phyloP scores from a whole-genome alignment of 2,113 vertebrate species.

The Thamnophis sirtalis region DNA sequence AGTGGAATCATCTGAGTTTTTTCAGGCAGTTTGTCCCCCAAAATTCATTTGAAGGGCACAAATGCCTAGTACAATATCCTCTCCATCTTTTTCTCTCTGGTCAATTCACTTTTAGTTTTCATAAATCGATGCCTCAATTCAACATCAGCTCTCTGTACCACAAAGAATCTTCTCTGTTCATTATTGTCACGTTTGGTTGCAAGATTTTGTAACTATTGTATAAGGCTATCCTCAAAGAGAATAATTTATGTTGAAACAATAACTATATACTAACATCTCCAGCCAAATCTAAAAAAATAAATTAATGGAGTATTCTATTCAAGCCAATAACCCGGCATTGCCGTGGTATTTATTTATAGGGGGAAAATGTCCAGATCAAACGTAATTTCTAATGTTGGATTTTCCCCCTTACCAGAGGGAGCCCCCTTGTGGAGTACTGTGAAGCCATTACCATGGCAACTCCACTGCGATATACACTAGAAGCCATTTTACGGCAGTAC shows the following conservation, averaged over 20 bases:
- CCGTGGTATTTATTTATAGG: too few species aligned
- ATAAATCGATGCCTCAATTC: background rate
- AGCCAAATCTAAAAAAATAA: background rate
- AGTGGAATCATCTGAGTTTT: background rate
- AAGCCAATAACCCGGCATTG: too few species aligned
- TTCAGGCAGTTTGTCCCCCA: background rate
- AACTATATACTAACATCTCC: background rate
- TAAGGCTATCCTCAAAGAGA: background rate
- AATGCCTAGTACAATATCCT: background rate
- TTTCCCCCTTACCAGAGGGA: too few species aligned
- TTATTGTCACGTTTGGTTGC: background rate
- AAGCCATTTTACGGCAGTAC: too few species aligned
- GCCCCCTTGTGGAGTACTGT: too few species aligned
- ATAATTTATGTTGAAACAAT: background rate
- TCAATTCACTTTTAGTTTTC: background rate
- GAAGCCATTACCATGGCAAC: too few species aligned
- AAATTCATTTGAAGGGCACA: background rate
- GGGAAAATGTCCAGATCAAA: too few species aligned
- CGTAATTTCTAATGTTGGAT: too few species aligned
- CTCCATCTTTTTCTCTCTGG: background rate
- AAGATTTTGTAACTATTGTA: background rate
- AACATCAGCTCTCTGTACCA: background rate
- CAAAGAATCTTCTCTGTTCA: background rate
- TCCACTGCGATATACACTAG: too few species aligned
- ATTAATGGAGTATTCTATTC: background rate